These are phyloP conservation scores for Oscheius sp. DNA, from an alignment of 1,140 invertebrate species.

Conservation along the genomic window DNA sequence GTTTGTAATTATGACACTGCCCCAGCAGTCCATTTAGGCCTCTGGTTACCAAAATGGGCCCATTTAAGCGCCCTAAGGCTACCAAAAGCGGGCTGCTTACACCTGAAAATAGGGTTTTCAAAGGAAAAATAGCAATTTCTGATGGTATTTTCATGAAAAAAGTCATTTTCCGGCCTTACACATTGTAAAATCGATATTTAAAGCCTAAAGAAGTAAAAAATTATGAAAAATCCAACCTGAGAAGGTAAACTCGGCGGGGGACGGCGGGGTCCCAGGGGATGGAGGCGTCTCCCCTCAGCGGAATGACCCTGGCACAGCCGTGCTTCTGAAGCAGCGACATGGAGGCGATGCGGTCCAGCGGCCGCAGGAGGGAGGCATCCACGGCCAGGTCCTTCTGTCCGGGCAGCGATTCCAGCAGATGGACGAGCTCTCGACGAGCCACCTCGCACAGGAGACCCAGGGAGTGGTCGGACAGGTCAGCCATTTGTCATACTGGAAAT, in stretches of 20 bases:
- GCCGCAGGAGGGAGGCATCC: conserved; percentile 26
- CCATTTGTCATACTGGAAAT: conserved; percentile 14
- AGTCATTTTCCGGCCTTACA: conserved; percentile 71
- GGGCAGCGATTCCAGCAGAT: conserved; percentile 32
- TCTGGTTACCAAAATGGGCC: too few relatives aligned
- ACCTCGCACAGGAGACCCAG: conserved; percentile 22
- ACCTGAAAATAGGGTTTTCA: too few relatives aligned
- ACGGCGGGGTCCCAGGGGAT: neutral
- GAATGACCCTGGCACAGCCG: conserved; percentile 13
- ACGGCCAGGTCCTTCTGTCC: conserved; percentile 33
- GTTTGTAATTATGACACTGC: too few relatives aligned
- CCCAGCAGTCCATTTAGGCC: too few relatives aligned
- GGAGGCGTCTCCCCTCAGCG: neutral
- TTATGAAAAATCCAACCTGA: too few relatives aligned
- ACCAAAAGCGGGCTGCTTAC: too few relatives aligned
- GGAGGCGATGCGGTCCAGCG: conserved; percentile 33
- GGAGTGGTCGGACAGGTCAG: conserved; percentile 16
- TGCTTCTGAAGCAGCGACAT: conserved; percentile 38
- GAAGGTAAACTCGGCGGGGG: neutral
- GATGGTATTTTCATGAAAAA: conserved; percentile 72
- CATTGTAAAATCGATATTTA: neutral
- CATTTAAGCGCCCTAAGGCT: too few relatives aligned
- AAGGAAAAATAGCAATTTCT: conserved; percentile 79
- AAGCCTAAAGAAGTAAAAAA: neutral
- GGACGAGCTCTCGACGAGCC: conserved; percentile 31